Evolutionary conservation across 92 coral and sea anemone genomes (phyloP), one percentile per base, ranked within the genome.

Genomic region (Paramuricea clavata): DNA sequence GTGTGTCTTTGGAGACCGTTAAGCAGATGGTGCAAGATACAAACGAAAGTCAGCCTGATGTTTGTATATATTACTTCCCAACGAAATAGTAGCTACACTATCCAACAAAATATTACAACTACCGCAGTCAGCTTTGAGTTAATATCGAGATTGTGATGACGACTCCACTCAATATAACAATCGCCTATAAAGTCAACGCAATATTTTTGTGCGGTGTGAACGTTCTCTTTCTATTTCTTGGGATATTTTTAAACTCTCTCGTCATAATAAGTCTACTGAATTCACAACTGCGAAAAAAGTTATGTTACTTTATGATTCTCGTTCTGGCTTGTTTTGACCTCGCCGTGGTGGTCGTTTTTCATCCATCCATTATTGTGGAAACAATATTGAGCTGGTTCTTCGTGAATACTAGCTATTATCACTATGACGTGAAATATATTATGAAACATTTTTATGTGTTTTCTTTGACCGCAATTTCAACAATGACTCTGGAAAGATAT

Each of bases 291-390:
- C 64, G 64, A 56, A 56, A n/a, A 16, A 56, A 56, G 15, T 21
- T 56, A 56, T 56, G 64, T 56, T 56, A 56, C 64, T 56, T 4
- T 56, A 56, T 56, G 64, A 56, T 56, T 56, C 26, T 56, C 64
- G 5, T 56, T 56, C 26, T 56, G 23, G 64, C 64, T 0, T 56
- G 64, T n/a, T 56, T 56, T 56, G 64, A 56, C 26, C 64, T 56
- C 25, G 64, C 64, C 0, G 64, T 56, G 8, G 64, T 16, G 8
- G 25, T 21, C 15, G 26, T 56, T 2, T 16, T 56, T n/a, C 64
- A 56, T 56, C 64, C 64, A 6, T 23, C 15, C 16, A 56, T 56
- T 6, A 17, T 56, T 56, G 23, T 56, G 21, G 26, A 21, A 16
- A 56, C 5, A 8, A 16, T 39, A 4, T 39, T 39, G 4, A 10